These are phyloP conservation scores for Sesamia inferens DNA, from an alignment of 2,888 invertebrate genomes.

Conservation along the genomic window DNA sequence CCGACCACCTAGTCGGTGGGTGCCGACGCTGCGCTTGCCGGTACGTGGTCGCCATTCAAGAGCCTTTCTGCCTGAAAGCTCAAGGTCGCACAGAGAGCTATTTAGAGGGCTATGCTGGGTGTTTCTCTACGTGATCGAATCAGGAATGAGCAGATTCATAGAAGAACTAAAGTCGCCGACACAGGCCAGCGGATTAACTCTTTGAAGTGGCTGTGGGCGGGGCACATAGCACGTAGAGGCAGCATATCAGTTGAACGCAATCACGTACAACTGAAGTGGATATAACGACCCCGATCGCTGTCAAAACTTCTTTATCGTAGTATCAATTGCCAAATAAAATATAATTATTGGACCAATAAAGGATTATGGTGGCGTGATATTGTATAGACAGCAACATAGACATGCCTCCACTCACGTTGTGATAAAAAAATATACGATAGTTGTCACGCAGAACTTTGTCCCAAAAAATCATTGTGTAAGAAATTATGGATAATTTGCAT, in stretches of 20 bases:
- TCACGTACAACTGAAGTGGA: neutral
- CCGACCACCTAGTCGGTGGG: too few species aligned
- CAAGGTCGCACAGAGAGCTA: too few species aligned
- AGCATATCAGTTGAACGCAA: neutral
- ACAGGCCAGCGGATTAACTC: too few species aligned
- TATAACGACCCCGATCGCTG: neutral
- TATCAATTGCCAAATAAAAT: slow-evolving; percentile 1
- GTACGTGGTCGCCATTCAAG: too few species aligned
- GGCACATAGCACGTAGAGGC: too few species aligned
- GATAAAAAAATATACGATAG: slow-evolving; percentile 37
- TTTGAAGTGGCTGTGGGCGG: too few species aligned
- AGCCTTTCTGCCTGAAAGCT: too few species aligned
- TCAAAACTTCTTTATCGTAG: slow-evolving; percentile 5
- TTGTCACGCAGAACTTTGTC: slow-evolving; percentile 6
- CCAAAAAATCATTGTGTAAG: neutral
- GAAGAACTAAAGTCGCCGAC: too few species aligned
- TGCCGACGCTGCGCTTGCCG: too few species aligned
- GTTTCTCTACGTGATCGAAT: too few species aligned
- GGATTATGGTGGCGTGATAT: slow-evolving; percentile 29
- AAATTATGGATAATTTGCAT: neutral
- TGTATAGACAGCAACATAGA: slow-evolving; percentile 7
- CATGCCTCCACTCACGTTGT: slow-evolving; percentile 36
- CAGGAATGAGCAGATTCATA: too few species aligned
- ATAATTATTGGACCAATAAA: slow-evolving; percentile 17
- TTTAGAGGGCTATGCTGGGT: too few species aligned